Evolutionary conservation across 2,888 invertebrate genomes (phyloP).

Genomic region (Onchidella celtica): DNA sequence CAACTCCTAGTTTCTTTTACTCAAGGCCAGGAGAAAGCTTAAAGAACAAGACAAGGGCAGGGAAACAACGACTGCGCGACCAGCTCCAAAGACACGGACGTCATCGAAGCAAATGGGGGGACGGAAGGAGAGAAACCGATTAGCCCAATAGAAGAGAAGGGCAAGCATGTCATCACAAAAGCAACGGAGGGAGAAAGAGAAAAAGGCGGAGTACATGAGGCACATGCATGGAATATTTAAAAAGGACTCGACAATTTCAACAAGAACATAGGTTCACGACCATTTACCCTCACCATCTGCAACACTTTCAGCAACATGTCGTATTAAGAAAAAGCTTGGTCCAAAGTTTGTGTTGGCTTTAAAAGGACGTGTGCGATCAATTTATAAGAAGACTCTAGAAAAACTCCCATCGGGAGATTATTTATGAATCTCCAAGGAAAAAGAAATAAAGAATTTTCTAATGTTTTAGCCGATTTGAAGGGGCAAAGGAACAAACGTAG

Average conservation of each 20-base stretch:
- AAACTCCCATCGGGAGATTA: too few species aligned
- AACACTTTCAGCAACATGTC: not conserved
- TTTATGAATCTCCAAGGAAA: too few species aligned
- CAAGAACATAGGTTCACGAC: not conserved
- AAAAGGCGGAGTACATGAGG: not conserved
- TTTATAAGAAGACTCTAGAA: not conserved
- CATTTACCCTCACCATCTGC: not conserved
- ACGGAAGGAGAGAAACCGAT: not conserved
- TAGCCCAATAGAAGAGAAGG: conserved; percentile 4
- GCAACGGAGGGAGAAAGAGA: not conserved
- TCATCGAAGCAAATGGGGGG: not conserved
- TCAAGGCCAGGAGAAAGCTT: too few species aligned
- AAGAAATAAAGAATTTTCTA: not conserved
- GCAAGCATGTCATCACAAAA: conserved; percentile 10
- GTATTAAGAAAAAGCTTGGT: not conserved
- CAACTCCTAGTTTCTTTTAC: too few species aligned
- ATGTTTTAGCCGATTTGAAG: not conserved
- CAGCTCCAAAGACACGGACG: not conserved
- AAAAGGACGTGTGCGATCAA: not conserved
- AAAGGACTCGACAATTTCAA: not conserved
- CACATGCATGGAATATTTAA: not conserved
- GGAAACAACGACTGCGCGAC: not conserved
- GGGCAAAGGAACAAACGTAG: not conserved
- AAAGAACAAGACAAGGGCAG: not conserved
- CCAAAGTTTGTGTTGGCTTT: not conserved